Evolutionary conservation across 2,888 invertebrate genomes (phyloP).

Genomic region (Glyphotaelius pellucidus): DNA sequence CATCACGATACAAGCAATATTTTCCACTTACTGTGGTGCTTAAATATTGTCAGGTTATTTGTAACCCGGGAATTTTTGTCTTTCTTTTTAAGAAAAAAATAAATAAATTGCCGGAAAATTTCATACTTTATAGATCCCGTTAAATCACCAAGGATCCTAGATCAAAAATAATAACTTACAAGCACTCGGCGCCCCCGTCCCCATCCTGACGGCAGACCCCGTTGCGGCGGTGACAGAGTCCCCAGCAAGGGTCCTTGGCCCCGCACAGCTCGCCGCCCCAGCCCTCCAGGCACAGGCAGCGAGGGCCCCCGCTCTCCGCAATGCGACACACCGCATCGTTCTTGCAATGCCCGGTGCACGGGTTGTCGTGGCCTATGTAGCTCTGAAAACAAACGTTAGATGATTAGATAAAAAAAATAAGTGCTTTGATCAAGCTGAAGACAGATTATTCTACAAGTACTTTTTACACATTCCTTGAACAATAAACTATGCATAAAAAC

Average conservation of each 20-base stretch:
- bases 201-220: conserved; percentile 74
- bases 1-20: no score
- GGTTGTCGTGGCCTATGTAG: conserved; percentile 80
- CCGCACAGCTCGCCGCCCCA: conserved; percentile 80
- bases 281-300: conserved; percentile 77
- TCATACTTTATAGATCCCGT: neutral
- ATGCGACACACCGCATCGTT: conserved; percentile 80
- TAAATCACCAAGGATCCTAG: neutral
- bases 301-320: conserved; percentile 74
- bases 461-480: no score
- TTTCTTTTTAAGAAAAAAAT: no score
- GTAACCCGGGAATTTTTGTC: no score
- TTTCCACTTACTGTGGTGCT: no score
- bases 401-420: neutral
- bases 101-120: neutral
- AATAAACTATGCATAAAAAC: no score
- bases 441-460: no score
- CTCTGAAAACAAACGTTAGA: conserved; percentile 67
- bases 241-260: conserved; percentile 71
- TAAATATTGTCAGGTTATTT: no score
- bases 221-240: conserved; percentile 75
- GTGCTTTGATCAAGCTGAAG: neutral
- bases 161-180: conserved; percentile 68
- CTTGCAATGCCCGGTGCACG: conserved; percentile 78
- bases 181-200: conserved; percentile 70